Evolutionary conservation across 2,797 vertebrate species (phyloP).

Genomic region (Eidolon dupreanum): DNA sequence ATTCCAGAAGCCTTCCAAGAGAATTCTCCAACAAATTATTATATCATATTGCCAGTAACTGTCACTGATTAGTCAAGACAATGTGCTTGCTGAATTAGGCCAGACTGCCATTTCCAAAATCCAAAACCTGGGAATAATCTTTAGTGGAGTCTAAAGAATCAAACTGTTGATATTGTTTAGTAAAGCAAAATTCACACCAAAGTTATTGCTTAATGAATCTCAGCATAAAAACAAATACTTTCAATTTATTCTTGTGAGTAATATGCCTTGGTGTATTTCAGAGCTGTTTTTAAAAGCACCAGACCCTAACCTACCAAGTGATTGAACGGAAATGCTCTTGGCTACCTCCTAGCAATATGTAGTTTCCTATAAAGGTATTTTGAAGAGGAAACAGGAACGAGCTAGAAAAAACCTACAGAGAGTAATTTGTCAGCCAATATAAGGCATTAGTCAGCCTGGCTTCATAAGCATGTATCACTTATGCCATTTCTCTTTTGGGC

Average conservation of each 20-base stretch:
- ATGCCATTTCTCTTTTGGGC: background rate
- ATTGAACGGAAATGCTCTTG: background rate
- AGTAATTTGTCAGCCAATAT: background rate
- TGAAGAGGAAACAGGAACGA: slow-evolving; percentile 6
- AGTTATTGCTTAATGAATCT: background rate
- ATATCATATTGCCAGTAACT: background rate
- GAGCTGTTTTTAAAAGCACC: background rate
- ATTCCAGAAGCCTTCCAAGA: background rate
- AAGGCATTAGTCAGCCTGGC: background rate
- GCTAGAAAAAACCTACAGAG: background rate
- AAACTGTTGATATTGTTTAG: background rate
- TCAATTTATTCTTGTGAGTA: background rate
- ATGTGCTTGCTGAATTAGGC: background rate
- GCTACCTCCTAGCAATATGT: background rate
- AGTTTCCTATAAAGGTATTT: slow-evolving; percentile 27
- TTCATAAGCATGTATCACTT: background rate
- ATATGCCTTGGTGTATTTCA: background rate
- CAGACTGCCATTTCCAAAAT: background rate
- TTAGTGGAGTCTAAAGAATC: background rate
- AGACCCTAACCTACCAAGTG: background rate
- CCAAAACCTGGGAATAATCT: background rate
- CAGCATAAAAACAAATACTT: background rate
- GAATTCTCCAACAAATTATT: background rate
- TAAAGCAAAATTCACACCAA: background rate
- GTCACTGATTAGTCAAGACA: background rate